Base-by-base conservation (phyloP, 1,140 invertebrate genomes). In the Glossosoma conforme region DNA sequence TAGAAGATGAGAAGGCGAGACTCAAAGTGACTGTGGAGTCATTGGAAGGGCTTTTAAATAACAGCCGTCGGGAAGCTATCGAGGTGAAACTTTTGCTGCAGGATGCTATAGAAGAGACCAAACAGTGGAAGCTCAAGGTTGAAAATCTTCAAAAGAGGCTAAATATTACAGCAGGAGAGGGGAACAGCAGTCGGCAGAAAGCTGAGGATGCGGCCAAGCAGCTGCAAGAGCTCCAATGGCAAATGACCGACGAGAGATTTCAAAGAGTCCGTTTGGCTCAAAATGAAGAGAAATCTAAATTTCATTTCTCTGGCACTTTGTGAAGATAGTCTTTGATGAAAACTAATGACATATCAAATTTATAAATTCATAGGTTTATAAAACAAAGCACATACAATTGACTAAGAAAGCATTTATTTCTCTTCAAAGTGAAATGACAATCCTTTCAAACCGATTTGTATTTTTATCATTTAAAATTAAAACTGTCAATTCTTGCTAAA, bases 61-160 rank as follows among this genome's bases (percentile, higher is more conserved):
- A 69, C 62, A 65, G 71, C 25, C 65, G 72, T 54, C 65, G 61
- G 54, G 72, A 75, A 62, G 65, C 72, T 44, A 63, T 75, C 5
- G 71, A 74, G 35, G 47, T 75, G 21, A 74, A 74, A 61, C 58
- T 75, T 48, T 67, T 66, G 44, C 58, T 74, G 43, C 70, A 75
- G 61, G 70, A 74, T 67, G 65, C 70, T 20, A 69, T 67, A 24
- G 63, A 66, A 52, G 72, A 75, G 65, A 69, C 68, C 14, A 65
- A 68, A 59, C 64, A 62, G 25, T 58, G 74, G 22, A 63, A 70
- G 57, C 64, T 69, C 14, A 63, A 61, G 61, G 53, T 72, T 18
- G 65, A 61, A 37, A 63, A 60, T 49, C 54, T 71, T 6, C 41
- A 48, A 15, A 51, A 20, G 14, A 32, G 47, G 11, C 41, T 54